These are phyloP conservation scores for Chrysolina haemoptera DNA, from an alignment of 2,888 invertebrate species.

Conservation along the genomic window DNA sequence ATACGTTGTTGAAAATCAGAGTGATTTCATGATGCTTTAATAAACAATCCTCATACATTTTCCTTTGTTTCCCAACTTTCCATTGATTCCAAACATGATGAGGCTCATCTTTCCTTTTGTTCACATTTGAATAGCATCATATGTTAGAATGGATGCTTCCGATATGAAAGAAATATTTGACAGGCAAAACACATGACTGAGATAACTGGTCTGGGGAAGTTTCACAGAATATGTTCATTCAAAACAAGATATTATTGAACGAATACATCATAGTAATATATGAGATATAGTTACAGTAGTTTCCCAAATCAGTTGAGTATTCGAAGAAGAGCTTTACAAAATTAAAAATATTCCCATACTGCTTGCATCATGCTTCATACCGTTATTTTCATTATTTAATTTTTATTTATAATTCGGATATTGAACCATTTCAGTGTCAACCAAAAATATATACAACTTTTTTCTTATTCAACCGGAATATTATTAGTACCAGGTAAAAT, in stretches of 20 bases:
- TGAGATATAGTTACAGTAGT: neutral
- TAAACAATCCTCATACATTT: neutral
- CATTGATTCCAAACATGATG: neutral
- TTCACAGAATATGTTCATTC: neutral
- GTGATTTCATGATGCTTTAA: too few species aligned
- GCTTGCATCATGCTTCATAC: too few species aligned
- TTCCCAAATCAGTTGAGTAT: neutral
- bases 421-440: too few species aligned
- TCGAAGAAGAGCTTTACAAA: neutral
- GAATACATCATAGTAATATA: neutral
- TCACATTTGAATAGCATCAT: neutral
- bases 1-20: too few species aligned
- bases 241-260: neutral
- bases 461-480: too few species aligned
- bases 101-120: neutral
- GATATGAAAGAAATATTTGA: neutral
- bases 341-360: neutral
- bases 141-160: neutral
- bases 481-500: too few species aligned
- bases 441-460: too few species aligned
- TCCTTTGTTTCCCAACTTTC: slow-evolving; percentile 3
- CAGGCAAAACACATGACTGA: neutral
- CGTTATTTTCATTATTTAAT: too few species aligned
- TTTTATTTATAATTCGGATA: too few species aligned
- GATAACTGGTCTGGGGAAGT: neutral